Base-by-base conservation (phyloP, 2,797 vertebrate species). In the Malacoctenus gilli region DNA sequence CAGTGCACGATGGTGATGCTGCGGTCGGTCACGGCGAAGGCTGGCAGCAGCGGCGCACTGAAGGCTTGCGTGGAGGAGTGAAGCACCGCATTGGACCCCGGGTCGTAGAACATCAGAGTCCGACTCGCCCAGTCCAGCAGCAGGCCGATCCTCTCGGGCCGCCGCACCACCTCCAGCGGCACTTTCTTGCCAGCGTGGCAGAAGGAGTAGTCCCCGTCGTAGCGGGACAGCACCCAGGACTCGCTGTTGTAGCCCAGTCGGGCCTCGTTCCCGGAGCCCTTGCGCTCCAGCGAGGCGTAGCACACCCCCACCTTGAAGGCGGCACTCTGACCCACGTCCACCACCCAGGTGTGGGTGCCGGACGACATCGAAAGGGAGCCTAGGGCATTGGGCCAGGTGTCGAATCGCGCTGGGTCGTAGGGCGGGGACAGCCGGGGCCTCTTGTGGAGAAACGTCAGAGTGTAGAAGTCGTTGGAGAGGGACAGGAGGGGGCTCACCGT, bases 221-320 rank as follows among this genome's bases (percentile, higher is more conserved):
- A 97, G 82, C 91, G 93, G 0, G 93, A 97, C 71, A 98, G 89
- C 58, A 97, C 95, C 96, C 96, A 98, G 13, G 96, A 98, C 55
- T 76, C 85, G 0, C 67, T 1, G 1, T 95, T 98, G 87, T 95
- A 86, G 36, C 96, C 96, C 60, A 98, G 85, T 1, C 95, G 93
- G 2, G 89, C 90, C 7, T 91, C 92, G 0, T 88, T 93, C 28
- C 91, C 90, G 0, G 91, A 75, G 20, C 96, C 95, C 75, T 96
- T 98, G 7, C 95, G 92, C 2, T 91, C 91, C 79, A 99, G 62
- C 0, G 92, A 92, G 59, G 88, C 55, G 21, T 94, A 95, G 79
- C 95, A 95, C 30, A 98, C 90, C 0, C 96, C 95, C n/a, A 98
- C 85, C 86, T 98, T 98, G 48, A 96, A 98, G 49, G 95, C 95